Evolutionary conservation across 2,113 vertebrate genomes (phyloP), one percentile per base, ranked within the genome.

Genomic region (Phoxinus phoxinus): DNA sequence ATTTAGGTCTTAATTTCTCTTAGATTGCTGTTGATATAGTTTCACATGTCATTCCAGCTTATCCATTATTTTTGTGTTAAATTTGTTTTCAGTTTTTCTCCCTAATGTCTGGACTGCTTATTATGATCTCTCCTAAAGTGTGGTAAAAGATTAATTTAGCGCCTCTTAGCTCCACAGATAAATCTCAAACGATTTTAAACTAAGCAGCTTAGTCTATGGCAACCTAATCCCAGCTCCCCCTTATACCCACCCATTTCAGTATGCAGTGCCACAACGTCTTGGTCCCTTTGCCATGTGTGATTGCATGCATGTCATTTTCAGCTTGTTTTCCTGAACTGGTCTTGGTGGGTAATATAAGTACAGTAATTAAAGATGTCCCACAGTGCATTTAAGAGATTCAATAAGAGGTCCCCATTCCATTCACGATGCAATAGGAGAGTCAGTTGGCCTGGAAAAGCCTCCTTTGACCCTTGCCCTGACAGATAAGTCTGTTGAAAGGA

Each of bases 161-260:
- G 35, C 73, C 65, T 32, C 19, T 61, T 63, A 59, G 48, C 48
- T 79, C 48, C 37, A 78, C 46, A 21, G 25, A n/a, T 37, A 81
- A 86, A 86, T 86, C 76, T 85, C 76, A 72, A 85, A 79, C 72
- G 3, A 81, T 74, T 80, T 86, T 59, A 58, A 37, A 25, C 17
- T 46, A 86, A 86, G 77, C 77, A 81, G 77, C 67, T 86, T 86
- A 74, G 84, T 81, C 53, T 27, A 30, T 80, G 35, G 67, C 77
- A 30, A 41, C 51, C 65, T 86, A 86, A 86, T 81, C 67, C 65
- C 79, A 30, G 53, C 35, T 30, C 19, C 32, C 13, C 41, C 19
- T 61, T 88, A 83, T 46, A 78, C 46, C 46, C 84, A 32, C 25
- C 74, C 46, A 25, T 44, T 35, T 15, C 56, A 32, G 46, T 53